A percentile compares a stretch with the other conserved stretches of the same genome.
Evolutionary conservation across 2,888 invertebrate genomes (phyloP).

Genomic region (Cetonia aurata): DNA sequence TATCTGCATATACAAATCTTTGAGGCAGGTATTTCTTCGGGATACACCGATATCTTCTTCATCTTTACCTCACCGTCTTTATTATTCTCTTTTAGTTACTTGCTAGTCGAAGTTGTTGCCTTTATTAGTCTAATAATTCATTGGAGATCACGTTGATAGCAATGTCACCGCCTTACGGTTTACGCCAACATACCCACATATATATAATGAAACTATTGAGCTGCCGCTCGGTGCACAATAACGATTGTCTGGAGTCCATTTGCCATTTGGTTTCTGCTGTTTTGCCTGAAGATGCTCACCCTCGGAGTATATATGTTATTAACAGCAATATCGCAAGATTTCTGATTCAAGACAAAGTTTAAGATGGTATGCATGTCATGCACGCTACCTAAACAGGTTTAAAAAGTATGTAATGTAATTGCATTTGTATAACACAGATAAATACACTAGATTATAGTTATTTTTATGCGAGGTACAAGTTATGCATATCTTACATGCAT

Average conservation of each 20-base stretch:
- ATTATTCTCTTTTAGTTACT: neutral
- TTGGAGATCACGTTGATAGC: constrained; percentile 21
- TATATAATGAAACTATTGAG: constrained; percentile 6
- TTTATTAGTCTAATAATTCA: constrained; percentile 17
- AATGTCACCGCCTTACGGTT: constrained; percentile 1
- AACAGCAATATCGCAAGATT: neutral
- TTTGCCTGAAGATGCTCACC: neutral
- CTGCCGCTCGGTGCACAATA: constrained; percentile 5
- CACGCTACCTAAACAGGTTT: too few species aligned
- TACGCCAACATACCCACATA: neutral
- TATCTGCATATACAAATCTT: too few species aligned
- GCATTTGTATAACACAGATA: too few species aligned
- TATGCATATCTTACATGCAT: too few species aligned
- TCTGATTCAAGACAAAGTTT: constrained; percentile 13
- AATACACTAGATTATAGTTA: too few species aligned
- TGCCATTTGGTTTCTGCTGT: constrained; percentile 17
- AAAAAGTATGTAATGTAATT: too few species aligned
- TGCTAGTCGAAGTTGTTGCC: constrained; percentile 12
- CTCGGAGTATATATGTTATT: neutral
- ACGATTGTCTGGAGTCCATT: constrained; percentile 7
- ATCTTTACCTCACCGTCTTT: neutral
- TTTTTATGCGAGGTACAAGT: too few species aligned
- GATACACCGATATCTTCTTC: neutral
- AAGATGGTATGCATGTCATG: neutral
- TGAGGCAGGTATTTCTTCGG: constrained; percentile 1